These are phyloP conservation scores for Anguilla pacifica DNA, from an alignment of 2,797 vertebrate genomes.

Conservation along the genomic window DNA sequence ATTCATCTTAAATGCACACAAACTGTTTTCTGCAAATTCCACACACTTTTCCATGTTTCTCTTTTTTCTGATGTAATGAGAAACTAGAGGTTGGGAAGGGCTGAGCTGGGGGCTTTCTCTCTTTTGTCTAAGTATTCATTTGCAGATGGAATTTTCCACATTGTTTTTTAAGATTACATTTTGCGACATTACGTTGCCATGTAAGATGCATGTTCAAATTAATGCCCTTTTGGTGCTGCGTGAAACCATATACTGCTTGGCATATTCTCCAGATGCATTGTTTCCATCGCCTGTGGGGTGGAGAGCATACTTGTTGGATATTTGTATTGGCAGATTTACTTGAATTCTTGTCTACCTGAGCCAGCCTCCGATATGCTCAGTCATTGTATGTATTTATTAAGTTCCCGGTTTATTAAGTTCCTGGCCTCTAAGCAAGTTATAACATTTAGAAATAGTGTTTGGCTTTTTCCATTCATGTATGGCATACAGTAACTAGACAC, in stretches of 20 bases:
- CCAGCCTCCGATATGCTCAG: not conserved
- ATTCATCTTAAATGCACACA: conserved; percentile 10
- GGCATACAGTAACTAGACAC: not conserved
- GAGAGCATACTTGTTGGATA: not conserved
- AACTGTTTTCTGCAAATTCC: conserved; percentile 6
- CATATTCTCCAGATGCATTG: not conserved
- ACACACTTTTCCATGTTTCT: not conserved
- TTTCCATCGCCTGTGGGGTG: not conserved
- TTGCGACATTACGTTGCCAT: not conserved
- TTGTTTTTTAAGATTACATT: not conserved
- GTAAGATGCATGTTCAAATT: not conserved
- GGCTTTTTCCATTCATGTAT: not conserved
- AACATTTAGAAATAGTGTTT: not conserved
- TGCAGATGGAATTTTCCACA: not conserved
- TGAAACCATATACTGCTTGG: not conserved
- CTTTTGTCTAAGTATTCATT: not conserved
- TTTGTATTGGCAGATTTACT: not conserved
- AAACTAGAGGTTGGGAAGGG: not conserved
- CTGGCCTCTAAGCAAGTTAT: not conserved
- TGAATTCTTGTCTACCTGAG: not conserved
- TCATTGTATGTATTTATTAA: not conserved
- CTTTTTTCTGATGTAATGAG: conserved; percentile 6
- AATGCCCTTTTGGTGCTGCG: not conserved
- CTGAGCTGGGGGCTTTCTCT: not conserved
- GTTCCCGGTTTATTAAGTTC: not conserved